These are phyloP conservation scores for Protomyctophum bolini DNA, from an alignment of 2,113 vertebrate genomes.

Conservation along the genomic window DNA sequence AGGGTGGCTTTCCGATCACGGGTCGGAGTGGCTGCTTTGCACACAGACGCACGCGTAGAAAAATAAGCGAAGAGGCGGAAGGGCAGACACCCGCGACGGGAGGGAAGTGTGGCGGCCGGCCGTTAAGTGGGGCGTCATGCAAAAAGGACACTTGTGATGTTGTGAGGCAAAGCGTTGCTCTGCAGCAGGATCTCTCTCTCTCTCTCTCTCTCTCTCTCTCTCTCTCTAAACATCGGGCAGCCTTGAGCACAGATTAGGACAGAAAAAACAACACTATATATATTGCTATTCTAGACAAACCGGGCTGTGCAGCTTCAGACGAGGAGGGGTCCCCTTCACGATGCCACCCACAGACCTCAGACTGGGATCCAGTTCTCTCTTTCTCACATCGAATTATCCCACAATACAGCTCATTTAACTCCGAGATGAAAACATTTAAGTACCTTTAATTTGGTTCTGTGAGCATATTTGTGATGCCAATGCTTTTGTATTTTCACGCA, in stretches of 20 bases:
- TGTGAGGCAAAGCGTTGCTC: neutral
- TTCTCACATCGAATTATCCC: neutral
- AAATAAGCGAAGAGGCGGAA: slow-evolving; percentile 27
- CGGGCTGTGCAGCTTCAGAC: slow-evolving; percentile 13
- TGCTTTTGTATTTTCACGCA: too few species aligned
- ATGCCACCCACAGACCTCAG: slow-evolving; percentile 8
- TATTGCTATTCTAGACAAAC: slow-evolving; percentile 19
- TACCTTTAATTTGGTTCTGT: too few species aligned
- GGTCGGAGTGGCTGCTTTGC: neutral
- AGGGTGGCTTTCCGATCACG: slow-evolving; percentile 20
- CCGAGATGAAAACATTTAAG: too few species aligned
- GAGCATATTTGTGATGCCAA: too few species aligned
- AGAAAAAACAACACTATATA: slow-evolving; percentile 14
- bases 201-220: neutral
- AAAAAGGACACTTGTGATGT: slow-evolving; percentile 46
- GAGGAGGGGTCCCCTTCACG: neutral
- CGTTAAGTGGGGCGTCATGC: slow-evolving; percentile 25
- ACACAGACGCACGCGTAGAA: slow-evolving; percentile 23
- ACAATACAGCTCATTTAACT: slow-evolving; percentile 10
- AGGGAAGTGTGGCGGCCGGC: slow-evolving; percentile 7
- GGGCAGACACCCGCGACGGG: neutral
- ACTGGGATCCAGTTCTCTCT: neutral
- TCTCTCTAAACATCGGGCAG: neutral
- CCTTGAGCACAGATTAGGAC: slow-evolving; percentile 16
- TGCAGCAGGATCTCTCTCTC: neutral